Conservation (phyloP, 2,888 invertebrate species). For the Congeria kusceri region DNA sequence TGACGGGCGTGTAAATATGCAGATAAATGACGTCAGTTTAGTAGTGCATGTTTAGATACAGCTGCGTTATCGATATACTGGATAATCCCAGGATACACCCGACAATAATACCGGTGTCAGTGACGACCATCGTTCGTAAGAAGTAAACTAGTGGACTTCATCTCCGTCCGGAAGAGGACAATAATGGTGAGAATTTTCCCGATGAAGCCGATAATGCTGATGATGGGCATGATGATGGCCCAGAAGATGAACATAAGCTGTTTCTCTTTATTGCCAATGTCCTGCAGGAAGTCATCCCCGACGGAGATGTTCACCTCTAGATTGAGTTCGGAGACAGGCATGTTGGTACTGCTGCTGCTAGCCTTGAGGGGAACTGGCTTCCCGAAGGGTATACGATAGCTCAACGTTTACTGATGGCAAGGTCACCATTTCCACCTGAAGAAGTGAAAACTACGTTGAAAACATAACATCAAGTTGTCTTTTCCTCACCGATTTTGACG, state of each 20-base stretch:
- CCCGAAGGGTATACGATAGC: too few species aligned
- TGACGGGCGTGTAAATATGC: slow-evolving; percentile 74
- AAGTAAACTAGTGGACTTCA: slow-evolving; percentile 81
- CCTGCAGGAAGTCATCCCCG: slow-evolving; percentile 66
- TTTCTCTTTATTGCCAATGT: slow-evolving; percentile 27
- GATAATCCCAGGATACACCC: slow-evolving; percentile 66
- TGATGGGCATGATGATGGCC: slow-evolving; percentile 77
- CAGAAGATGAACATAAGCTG: slow-evolving; percentile 77
- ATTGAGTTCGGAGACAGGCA: slow-evolving; percentile 69
- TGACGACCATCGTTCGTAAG: slow-evolving; percentile 78
- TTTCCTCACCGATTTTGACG: too few species aligned
- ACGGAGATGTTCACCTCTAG: slow-evolving; percentile 77
- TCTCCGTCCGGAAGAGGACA: slow-evolving; percentile 80
- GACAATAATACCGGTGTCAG: slow-evolving; percentile 77
- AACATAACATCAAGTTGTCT: too few species aligned
- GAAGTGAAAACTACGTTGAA: too few species aligned
- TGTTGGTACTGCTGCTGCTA: not conserved
- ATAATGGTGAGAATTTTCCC: slow-evolving; percentile 81
- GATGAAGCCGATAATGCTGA: slow-evolving; percentile 76
- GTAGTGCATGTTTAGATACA: slow-evolving; percentile 65
- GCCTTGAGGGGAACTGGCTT: too few species aligned
- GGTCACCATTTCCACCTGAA: too few species aligned
- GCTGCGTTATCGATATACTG: slow-evolving; percentile 67
- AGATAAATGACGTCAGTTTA: slow-evolving; percentile 78
- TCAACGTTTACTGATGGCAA: too few species aligned